Percentiles rank a stretch among this genome's conserved stretches.
Conservation (phyloP, 2,797 vertebrate species). For the Anableps anableps region DNA sequence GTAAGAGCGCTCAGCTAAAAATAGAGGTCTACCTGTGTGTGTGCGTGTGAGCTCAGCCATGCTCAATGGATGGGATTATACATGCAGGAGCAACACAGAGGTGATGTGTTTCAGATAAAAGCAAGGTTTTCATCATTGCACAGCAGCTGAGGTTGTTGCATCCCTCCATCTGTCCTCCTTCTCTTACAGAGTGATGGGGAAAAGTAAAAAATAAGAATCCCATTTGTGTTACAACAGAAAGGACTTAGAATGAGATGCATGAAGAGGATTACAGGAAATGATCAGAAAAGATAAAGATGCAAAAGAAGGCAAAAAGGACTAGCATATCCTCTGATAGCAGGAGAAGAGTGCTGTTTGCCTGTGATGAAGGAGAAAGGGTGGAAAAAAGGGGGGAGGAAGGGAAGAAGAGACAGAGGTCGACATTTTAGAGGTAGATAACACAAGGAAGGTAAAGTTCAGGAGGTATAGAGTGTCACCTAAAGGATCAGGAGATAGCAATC, state of each 20-base stretch:
- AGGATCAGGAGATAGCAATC: slow-evolving; percentile 58
- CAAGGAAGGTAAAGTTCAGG: slow-evolving; percentile 64
- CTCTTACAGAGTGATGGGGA: slow-evolving; percentile 38
- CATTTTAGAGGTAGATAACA: slow-evolving; percentile 65
- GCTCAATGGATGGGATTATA: slow-evolving; percentile 59
- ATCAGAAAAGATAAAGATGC: slow-evolving; percentile 16
- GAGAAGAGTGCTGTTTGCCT: slow-evolving; percentile 38
- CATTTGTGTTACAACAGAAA: slow-evolving; percentile 62
- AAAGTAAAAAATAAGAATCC: slow-evolving; percentile 64
- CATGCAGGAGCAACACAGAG: slow-evolving; percentile 35
- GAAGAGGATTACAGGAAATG: slow-evolving; percentile 42
- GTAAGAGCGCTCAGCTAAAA: slow-evolving; percentile 51
- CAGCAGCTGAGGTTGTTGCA: slow-evolving; percentile 27
- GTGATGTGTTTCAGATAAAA: slow-evolving; percentile 39
- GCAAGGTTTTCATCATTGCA: slow-evolving; percentile 51
- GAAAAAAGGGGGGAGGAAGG: slow-evolving; percentile 41
- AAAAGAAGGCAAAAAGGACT: slow-evolving; percentile 11
- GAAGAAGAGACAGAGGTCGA: slow-evolving; percentile 50
- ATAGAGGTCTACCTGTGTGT: slow-evolving; percentile 63
- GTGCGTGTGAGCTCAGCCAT: slow-evolving; percentile 47
- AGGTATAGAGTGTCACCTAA: slow-evolving; percentile 78
- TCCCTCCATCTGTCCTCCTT: slow-evolving; percentile 12
- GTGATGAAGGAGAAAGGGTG: slow-evolving; percentile 41
- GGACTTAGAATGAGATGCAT: slow-evolving; percentile 22
- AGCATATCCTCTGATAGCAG: background rate